These are phyloP conservation scores for Drosophila jambulina DNA, from an alignment of 1,140 invertebrate genomes.

Conservation along the genomic window DNA sequence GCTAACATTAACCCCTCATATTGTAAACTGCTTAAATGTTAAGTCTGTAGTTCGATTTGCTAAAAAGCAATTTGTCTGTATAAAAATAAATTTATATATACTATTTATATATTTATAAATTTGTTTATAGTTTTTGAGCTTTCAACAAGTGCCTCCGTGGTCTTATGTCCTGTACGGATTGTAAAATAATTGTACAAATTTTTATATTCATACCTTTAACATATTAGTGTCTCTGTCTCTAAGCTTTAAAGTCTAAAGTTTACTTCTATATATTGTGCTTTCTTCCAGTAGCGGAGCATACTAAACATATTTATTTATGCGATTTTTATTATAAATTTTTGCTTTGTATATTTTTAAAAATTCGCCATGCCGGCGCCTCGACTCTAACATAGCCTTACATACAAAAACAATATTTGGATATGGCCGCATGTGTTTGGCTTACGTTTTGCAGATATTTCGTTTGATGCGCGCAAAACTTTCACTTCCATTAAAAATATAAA, in stretches of 20 bases:
- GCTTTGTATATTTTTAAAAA: slow-evolving; percentile 56
- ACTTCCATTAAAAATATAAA: slow-evolving; percentile 81
- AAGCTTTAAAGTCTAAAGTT: slow-evolving; percentile 22
- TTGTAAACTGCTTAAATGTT: background rate
- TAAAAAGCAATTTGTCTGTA: background rate
- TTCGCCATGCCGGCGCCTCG: slow-evolving; percentile 67
- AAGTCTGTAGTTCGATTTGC: background rate
- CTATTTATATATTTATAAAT: slow-evolving; percentile 15
- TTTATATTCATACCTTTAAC: slow-evolving; percentile 11
- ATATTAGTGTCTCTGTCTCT: background rate
- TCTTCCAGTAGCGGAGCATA: slow-evolving; percentile 56
- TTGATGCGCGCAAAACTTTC: slow-evolving; percentile 77
- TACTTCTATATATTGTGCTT: slow-evolving; percentile 58
- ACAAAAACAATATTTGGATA: slow-evolving; percentile 34
- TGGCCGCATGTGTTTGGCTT: slow-evolving; percentile 62
- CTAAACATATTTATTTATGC: slow-evolving; percentile 70
- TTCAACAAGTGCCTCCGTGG: slow-evolving; percentile 28
- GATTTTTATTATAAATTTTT: slow-evolving; percentile 61
- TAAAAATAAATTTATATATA: slow-evolving; percentile 2
- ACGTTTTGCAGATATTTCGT: slow-evolving; percentile 51
- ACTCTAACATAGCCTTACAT: slow-evolving; percentile 43
- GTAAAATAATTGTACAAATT: slow-evolving; percentile 9
- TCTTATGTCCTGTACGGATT: slow-evolving; percentile 5
- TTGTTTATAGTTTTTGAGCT: slow-evolving; percentile 42
- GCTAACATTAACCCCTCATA: background rate